A percentile compares a stretch with the other conserved stretches of the same genome.
phyloP scores from a whole-genome alignment of 2,888 invertebrate species.

The Epistrophella euchroma region DNA sequence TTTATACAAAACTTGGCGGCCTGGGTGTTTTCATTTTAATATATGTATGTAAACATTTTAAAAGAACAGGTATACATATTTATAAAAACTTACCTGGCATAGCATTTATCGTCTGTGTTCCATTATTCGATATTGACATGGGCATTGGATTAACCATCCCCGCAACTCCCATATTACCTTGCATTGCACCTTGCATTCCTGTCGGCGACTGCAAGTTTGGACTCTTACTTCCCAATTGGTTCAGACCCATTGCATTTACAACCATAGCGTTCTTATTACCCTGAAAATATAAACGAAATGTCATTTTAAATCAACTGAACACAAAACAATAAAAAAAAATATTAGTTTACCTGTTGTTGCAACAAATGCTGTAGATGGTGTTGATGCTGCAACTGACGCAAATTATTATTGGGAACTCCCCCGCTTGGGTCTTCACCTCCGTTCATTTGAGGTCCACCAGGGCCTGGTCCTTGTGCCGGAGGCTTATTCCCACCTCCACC shows the following conservation, averaged over 20 bases:
- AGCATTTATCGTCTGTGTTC: slow-evolving; percentile 90
- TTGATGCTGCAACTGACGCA: slow-evolving; percentile 85
- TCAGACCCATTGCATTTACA: slow-evolving; percentile 88
- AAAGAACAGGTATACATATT: neutral
- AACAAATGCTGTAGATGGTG: slow-evolving; percentile 87
- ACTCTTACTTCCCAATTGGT: slow-evolving; percentile 91
- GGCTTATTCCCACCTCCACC: slow-evolving; percentile 87
- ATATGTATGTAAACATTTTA: too few relatives aligned
- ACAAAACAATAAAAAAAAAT: neutral
- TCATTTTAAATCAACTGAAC: neutral
- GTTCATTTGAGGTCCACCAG: slow-evolving; percentile 87
- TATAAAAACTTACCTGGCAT: slow-evolving; percentile 86
- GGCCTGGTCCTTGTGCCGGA: slow-evolving; percentile 91
- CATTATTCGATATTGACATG: slow-evolving; percentile 91
- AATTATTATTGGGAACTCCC: slow-evolving; percentile 84
- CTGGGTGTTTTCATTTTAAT: too few relatives aligned
- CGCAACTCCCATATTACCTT: slow-evolving; percentile 89
- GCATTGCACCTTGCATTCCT: slow-evolving; percentile 91
- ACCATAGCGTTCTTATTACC: slow-evolving; percentile 82
- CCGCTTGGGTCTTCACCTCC: slow-evolving; percentile 90
- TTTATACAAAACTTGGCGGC: too few relatives aligned
- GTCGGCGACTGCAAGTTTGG: slow-evolving; percentile 94
- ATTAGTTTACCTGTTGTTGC: slow-evolving; percentile 85
- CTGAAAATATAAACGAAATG: slow-evolving; percentile 74
- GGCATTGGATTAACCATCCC: slow-evolving; percentile 88